Evolutionary conservation across 2,888 invertebrate species (phyloP), one percentile per base, ranked within the genome.

Genomic region (Physocephala rufipes): DNA sequence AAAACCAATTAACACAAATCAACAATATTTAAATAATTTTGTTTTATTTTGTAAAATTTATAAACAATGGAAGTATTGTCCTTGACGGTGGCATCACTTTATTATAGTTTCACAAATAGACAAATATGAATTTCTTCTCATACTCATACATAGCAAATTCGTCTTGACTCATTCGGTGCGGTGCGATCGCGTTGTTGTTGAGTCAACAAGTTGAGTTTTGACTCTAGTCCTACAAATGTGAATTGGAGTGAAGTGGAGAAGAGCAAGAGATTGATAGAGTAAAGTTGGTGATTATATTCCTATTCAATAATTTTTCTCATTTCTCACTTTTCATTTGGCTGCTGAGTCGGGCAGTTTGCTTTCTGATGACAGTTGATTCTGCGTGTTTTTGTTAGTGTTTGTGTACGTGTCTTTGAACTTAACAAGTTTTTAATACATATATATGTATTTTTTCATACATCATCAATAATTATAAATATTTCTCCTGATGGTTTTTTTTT

Each of bases 291-390:
- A 43, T 4, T 30, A 45, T 36, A 15, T 51, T 68, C 61, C 62
- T n/a, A 68, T 68, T 68, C 61, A 62, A 36, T 62, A 30, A 49
- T 67, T 43, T 69, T 80, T 15, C 45, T 36, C 58, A 58, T 67
- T 65, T 51, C 70, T 81, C 81, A 82, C 78, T 81, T 81, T 77
- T 79, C 79, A 79, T 80, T 81, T 77, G 79, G 78, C 80, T 78
- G 78, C 80, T 77, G 80, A 78, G 76, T 77, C 77, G 80, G 78
- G 76, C 76, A 80, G 79, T 65, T 67, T 59, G 59, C 47, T 65
- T 69, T 51, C n/a, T 51, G 51, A 30, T 51, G 67, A 65, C 55
- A 45, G 43, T n/a, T 28, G 15, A 19, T 16, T n/a, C 61, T 70
- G 73, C 64, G 61, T 13, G 69, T 70, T 65, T 51, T 49, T 4